Evolutionary conservation across 2,888 invertebrate genomes (phyloP), one percentile per base, ranked within the genome.

Genomic region (Himalopsyche japonica): DNA sequence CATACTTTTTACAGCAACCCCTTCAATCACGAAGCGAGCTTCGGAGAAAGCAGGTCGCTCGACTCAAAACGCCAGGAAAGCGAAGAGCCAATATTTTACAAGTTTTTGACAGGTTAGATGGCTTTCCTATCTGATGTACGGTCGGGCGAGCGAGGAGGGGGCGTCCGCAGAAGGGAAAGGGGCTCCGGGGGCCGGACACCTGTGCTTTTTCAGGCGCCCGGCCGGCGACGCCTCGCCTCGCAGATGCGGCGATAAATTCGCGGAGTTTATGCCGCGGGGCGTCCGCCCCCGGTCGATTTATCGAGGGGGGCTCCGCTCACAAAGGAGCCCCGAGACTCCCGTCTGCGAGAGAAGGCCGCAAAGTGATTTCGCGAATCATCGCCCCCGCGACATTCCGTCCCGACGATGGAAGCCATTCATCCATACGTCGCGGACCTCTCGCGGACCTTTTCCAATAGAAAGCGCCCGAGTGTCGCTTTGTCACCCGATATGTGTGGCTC

Each of bases 41-140:
- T 30, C 64, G 78, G 80, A 86, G 83, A 85, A 86, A 83, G 86
- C 83, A 82, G 87, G 86, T 85, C 83, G 85, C 85, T 83, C 86
- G 87, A 86, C 87, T 88, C 87, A 87, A 88, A 88, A 88, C 87
- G 88, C 87, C 87, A 87, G 87, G 89, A 89, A 90, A 91, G 91
- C 91, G 91, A 90, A 90, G 90, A 90, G 91, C 91, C 93, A 91
- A 94, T 94, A 94, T 94, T 94, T 94, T 93, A 94, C 93, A 93
- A 93, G 93, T 93, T 94, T 94, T 93, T 94, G 94, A 94, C 94
- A 93, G 92, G 90, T 91, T 91, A 91, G 93, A 93, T 93, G 93
- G 93, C 93, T 93, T 92, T 92, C 91, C 91, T 91, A 91, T 92
- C 91, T 91, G 88, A 88, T 87, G 87, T 85, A 86, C 87, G 87